Evolutionary conservation across 1,140 invertebrate genomes (phyloP).

Genomic region (Aplysia californica): DNA sequence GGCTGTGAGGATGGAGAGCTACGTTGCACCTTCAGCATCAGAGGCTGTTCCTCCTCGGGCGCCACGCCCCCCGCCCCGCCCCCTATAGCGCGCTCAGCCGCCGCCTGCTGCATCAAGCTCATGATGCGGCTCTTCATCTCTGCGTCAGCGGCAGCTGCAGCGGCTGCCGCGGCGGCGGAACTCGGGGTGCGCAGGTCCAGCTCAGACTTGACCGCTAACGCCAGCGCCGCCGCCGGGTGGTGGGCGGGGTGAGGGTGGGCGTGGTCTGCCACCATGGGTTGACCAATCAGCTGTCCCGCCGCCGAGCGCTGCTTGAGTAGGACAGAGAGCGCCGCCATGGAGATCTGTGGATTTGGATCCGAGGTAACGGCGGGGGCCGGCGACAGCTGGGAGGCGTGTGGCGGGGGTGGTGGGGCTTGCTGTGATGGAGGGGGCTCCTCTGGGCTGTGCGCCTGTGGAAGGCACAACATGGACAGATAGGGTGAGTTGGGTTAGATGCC

Average conservation of each 20-base stretch:
- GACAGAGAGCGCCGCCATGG: conserved; percentile 55
- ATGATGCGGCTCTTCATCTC: conserved; percentile 12
- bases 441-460: too few relatives aligned
- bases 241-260: neutral
- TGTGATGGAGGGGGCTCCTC: too few relatives aligned
- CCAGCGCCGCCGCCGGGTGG: neutral
- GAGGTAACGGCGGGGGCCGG: too few relatives aligned
- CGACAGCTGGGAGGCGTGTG: neutral
- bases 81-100: neutral
- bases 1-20: too few relatives aligned
- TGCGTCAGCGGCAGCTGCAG: conserved; percentile 25
- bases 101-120: conserved; percentile 12
- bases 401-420: neutral
- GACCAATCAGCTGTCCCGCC: conserved; percentile 36
- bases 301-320: conserved; percentile 50
- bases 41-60: conserved; percentile 30
- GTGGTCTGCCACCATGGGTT: conserved; percentile 41
- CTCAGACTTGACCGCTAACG: conserved; percentile 21
- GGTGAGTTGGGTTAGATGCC: too few relatives aligned
- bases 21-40: conserved; percentile 44
- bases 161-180: conserved; percentile 23
- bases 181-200: neutral
- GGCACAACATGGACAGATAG: too few relatives aligned
- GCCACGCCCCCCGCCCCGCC: neutral
- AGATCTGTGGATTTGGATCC: conserved; percentile 37